Base-by-base conservation (phyloP, 2,113 vertebrate species). In the Galeopterus variegatus region DNA sequence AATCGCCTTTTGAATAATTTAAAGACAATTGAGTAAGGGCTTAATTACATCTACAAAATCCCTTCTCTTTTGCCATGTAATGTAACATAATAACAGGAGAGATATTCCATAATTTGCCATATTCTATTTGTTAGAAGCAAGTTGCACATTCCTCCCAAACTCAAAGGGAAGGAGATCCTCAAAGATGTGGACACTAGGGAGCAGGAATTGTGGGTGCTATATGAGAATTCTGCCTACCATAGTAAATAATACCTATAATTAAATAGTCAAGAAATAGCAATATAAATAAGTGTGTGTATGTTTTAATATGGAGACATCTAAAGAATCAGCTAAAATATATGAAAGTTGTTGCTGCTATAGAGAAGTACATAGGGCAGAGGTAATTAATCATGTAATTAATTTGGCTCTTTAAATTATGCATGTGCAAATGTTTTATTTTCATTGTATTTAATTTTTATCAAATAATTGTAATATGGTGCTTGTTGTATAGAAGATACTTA, bases 381-480 rank as follows among this genome's bases (percentile, higher is more conserved):
- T 54, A 60, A 75, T 95, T 92, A 65, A 87, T 89, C 92, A 94
- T 86, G 17, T 76, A 77, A 76, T 81, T 88, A 94, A 94, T 60
- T 86, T 65, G 24, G 1, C 17, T 84, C 31, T 87, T 88, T 94
- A 60, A 65, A 81, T 5, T 93, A 52, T 24, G 23, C 82, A 5
- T 1, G 83, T 69, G 8, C 3, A 15, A 56, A 75, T 80, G 8
- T 94, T 73, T 82, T n/a, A 54, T 90, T 91, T 88, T 70, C 52
- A 95, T 72, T 89, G 56, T 15, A 58, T 94, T 93, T 93, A 88
- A 56, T 67, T 95, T 95, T 91, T 64, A 92, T 80, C 58, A 95
- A 88, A 83, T 91, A 91, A 96, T 77, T 93, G 1, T 62, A 91
- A 75, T 62, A 36, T 24, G 18, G 28, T n/a, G 31, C 11, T 76